Percentiles rank a stretch among this genome's conserved stretches.
Conservation (phyloP, 2,113 vertebrate species). For the Fregetta grallaria region DNA sequence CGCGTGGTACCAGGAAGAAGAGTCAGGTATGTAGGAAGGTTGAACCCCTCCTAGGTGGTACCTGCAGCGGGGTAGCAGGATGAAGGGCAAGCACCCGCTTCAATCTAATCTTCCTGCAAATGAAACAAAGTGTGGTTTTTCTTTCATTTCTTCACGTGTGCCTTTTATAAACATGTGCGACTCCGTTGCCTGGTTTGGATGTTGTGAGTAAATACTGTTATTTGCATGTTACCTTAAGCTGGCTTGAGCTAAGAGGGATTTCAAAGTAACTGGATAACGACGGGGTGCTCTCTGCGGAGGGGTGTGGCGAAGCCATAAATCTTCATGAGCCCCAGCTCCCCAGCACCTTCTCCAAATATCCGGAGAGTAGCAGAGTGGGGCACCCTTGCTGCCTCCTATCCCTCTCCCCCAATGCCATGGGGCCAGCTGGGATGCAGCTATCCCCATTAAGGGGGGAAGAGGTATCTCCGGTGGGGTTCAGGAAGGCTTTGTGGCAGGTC, state of each 20-base stretch:
- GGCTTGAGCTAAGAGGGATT: not conserved
- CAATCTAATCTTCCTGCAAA: slow-evolving; percentile 3
- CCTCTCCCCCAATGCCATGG: fast-evolving
- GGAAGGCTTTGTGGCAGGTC: not conserved
- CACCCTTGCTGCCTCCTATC: fast-evolving
- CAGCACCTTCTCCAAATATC: not conserved
- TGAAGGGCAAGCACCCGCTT: not conserved
- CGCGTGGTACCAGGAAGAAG: not conserved
- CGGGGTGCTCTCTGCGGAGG: fast-evolving
- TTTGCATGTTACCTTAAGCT: slow-evolving; percentile 42
- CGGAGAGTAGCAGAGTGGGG: not conserved
- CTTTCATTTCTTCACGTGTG: slow-evolving; percentile 54
- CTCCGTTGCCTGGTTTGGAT: slow-evolving; percentile 12
- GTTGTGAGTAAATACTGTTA: slow-evolving; percentile 38
- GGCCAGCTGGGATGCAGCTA: not conserved
- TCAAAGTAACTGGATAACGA: slow-evolving; percentile 7
- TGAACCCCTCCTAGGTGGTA: not conserved
- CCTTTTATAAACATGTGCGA: slow-evolving; percentile 12
- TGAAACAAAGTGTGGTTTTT: slow-evolving; percentile 27
- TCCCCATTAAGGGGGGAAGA: not conserved
- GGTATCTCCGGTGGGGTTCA: fast-evolving
- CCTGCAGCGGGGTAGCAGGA: not conserved
- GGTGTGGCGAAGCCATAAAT: not conserved
- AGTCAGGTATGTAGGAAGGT: not conserved
- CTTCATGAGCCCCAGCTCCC: not conserved